A percentile compares a stretch with the other conserved stretches of the same genome.
These are phyloP conservation scores for Chaetorhynchus papuensis DNA, from an alignment of 2,113 vertebrate species.

Conservation along the genomic window DNA sequence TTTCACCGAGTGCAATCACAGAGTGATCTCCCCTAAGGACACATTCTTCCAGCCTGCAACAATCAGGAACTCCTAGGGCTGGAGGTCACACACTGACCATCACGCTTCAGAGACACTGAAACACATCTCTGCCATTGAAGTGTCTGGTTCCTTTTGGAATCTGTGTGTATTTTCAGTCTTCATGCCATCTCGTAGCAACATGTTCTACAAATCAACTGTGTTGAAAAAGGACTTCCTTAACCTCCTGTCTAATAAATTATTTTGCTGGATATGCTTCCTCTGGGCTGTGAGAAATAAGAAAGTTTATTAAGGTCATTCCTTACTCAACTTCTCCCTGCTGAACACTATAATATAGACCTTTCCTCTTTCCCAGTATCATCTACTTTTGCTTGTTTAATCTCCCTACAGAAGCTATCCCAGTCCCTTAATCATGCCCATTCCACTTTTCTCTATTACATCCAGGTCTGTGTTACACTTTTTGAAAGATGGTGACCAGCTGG, in stretches of 20 bases:
- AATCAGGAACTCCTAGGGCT: not conserved
- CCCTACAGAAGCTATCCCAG: not conserved
- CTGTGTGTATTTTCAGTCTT: constrained; percentile 31
- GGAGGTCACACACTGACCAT: not conserved
- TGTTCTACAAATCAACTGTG: constrained; percentile 7
- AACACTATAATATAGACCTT: not conserved
- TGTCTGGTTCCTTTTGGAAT: constrained; percentile 38
- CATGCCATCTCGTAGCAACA: constrained; percentile 30
- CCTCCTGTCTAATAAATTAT: not conserved
- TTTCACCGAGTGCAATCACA: not conserved
- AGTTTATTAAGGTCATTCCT: not conserved
- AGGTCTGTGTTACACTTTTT: not conserved
- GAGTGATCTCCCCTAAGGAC: not conserved
- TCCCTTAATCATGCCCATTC: not conserved
- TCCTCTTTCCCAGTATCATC: not conserved
- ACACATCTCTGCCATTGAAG: not conserved
- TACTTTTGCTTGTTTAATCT: not conserved
- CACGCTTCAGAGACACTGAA: not conserved
- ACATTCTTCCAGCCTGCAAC: not conserved
- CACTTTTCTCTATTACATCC: not conserved
- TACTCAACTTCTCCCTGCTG: not conserved
- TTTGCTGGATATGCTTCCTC: not conserved
- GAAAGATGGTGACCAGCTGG: not conserved
- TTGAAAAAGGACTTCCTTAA: constrained; percentile 42
- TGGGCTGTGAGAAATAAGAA: not conserved